phyloP scores from a whole-genome alignment of 2,888 invertebrate genomes.

The Phaonia tiefii region DNA sequence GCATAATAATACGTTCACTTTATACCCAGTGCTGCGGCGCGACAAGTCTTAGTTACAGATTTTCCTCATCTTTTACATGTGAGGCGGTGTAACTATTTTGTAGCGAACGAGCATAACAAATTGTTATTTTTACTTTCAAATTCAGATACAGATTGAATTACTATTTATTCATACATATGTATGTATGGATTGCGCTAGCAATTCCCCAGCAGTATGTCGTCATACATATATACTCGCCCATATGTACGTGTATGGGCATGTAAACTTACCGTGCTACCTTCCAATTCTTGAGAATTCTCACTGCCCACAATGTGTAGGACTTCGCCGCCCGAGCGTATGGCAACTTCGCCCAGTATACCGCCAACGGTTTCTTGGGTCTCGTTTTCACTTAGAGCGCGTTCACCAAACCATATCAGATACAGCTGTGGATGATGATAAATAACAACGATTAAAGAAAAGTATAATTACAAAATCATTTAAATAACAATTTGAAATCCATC shows the following conservation, averaged over 20 bases:
- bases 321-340: constrained; percentile 80
- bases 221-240: too few relatives aligned
- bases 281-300: constrained; percentile 77
- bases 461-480: constrained; percentile 22
- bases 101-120: constrained; percentile 44
- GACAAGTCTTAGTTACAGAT: constrained; percentile 1
- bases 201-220: too few relatives aligned
- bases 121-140: constrained; percentile 59
- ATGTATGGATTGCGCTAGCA: neutral
- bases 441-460: constrained; percentile 7
- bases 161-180: too few relatives aligned
- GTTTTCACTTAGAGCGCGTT: constrained; percentile 78
- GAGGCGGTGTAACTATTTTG: too few relatives aligned
- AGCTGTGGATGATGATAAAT: constrained; percentile 74
- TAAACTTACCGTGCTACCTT: constrained; percentile 79
- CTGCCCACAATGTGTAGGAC: constrained; percentile 80
- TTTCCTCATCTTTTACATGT: too few relatives aligned
- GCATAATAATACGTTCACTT: constrained; percentile 41
- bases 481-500: neutral
- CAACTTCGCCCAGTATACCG: constrained; percentile 80
- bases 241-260: too few relatives aligned
- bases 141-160: constrained; percentile 50
- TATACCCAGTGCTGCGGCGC: constrained; percentile 14
- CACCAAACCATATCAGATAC: constrained; percentile 81
- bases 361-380: constrained; percentile 80